Percentiles rank a stretch among this genome's conserved stretches.
These are phyloP conservation scores for Choloepus didactylus DNA, from an alignment of 2,797 vertebrate species.

Conservation along the genomic window DNA sequence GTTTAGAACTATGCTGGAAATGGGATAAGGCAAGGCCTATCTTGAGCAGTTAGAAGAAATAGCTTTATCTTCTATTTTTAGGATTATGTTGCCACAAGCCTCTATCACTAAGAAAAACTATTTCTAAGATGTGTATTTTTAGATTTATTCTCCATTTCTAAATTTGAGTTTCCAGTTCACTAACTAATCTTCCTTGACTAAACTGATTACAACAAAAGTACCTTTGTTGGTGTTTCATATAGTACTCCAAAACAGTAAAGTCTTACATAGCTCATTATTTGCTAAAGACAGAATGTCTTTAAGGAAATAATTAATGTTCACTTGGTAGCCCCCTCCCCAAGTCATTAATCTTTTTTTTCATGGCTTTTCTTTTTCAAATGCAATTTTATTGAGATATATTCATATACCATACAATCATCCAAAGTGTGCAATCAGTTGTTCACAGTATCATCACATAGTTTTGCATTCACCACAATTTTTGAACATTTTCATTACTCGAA, in stretches of 20 bases:
- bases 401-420: too few species aligned
- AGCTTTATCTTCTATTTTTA: constrained; percentile 3
- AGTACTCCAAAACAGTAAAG: background rate
- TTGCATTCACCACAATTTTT: too few species aligned
- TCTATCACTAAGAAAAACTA: constrained; percentile 23
- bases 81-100: constrained; percentile 32
- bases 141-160: constrained; percentile 66
- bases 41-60: constrained; percentile 25
- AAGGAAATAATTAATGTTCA: background rate
- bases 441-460: too few species aligned
- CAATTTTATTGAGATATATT: too few species aligned
- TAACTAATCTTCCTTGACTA: background rate
- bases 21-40: background rate
- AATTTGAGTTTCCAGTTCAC: constrained; percentile 60
- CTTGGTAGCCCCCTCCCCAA: background rate
- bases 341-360: background rate
- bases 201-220: background rate
- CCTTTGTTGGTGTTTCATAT: background rate
- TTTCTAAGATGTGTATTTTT: constrained; percentile 43
- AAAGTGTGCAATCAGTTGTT: too few species aligned
- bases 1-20: constrained; percentile 21
- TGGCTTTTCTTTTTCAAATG: too few species aligned
- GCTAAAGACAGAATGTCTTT: constrained; percentile 42
- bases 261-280: background rate
- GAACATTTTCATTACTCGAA: too few species aligned